Evolutionary conservation across 2,113 vertebrate species (phyloP), one percentile per base, ranked within the genome.

Genomic region (Piaya cayana): DNA sequence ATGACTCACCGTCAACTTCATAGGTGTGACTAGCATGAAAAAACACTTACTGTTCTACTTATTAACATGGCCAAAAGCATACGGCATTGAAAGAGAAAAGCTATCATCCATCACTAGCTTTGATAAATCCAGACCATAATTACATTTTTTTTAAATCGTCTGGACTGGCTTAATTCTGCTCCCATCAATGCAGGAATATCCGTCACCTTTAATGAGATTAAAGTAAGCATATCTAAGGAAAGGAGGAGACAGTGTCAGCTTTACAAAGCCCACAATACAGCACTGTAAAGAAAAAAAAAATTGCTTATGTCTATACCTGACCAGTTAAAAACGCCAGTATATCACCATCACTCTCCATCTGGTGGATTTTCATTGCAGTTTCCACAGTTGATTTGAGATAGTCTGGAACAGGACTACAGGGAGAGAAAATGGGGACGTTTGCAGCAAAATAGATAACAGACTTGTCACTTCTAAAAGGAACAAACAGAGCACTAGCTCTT

Each of bases 321-420:
- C 99, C 99, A 71, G 99, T 99, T 88, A 99, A 98, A 96, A 99
- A 99, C 37, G 98, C 99, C 81, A 99, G 72, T 79, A 99, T 98
- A 80, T 99, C 99, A 78, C 99, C 99, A 78, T 99, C 99, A 27
- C 98, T 98, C 94, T 99, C 99, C 11, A 98, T 98, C 97, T 99
- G 99, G 47, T 99, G 99, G 97, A 99, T 99, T 97, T 99, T 99
- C 97, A 99, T 97, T 84, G 99, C 99, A 0, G 99, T 99, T 96
- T 99, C 99, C 96, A 99, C 99, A 19, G 99, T 99, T 81, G 99
- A 99, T 93, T 99, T 99, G 92, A 99, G 95, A 29, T 99, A 99
- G 97, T 99, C 99, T 83, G 99, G 99, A 93, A 99, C 99, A 83
- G 99, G 99, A 94, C 99, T 99, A 91, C 9, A 15, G 87, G 68